Evolutionary conservation across 2,113 vertebrate species (phyloP).

Genomic region (Lepisosteus osseus): DNA sequence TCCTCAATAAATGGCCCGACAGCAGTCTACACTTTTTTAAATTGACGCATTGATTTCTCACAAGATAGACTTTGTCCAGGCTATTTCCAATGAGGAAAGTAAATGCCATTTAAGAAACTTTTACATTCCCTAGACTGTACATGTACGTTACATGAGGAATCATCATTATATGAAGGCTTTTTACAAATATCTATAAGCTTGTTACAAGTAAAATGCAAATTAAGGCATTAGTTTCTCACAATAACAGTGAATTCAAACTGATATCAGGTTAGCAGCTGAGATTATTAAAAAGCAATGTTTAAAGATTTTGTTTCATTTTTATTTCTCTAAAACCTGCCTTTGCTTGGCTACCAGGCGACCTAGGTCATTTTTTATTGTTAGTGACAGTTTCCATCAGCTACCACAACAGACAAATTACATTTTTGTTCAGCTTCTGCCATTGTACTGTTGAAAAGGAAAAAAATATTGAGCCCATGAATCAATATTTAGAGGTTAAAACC

Average conservation of each 20-base stretch:
- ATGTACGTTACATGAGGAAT: no score
- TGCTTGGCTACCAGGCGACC: background rate
- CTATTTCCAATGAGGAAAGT: slow-evolving; percentile 6
- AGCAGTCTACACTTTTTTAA: slow-evolving; percentile 18
- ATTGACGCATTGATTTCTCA: slow-evolving; percentile 34
- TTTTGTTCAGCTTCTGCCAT: background rate
- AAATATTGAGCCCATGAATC: slow-evolving; percentile 6
- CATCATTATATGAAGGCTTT: no score
- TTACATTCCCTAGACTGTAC: no score
- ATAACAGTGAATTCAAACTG: no score
- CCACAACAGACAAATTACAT: slow-evolving; percentile 2
- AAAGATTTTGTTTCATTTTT: background rate
- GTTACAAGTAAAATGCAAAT: no score
- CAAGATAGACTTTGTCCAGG: background rate
- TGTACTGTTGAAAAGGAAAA: background rate
- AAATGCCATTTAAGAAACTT: no score
- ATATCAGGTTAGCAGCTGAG: no score
- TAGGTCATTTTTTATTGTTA: background rate
- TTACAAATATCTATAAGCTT: no score
- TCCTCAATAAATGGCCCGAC: slow-evolving; percentile 42
- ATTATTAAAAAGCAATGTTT: background rate
- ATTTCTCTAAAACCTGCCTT: background rate
- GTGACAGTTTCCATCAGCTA: slow-evolving; percentile 2
- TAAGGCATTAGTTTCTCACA: no score
- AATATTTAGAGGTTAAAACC: slow-evolving; percentile 13